phyloP scores from a whole-genome alignment of 2,797 vertebrate species.

The Loriculus beryllinus region DNA sequence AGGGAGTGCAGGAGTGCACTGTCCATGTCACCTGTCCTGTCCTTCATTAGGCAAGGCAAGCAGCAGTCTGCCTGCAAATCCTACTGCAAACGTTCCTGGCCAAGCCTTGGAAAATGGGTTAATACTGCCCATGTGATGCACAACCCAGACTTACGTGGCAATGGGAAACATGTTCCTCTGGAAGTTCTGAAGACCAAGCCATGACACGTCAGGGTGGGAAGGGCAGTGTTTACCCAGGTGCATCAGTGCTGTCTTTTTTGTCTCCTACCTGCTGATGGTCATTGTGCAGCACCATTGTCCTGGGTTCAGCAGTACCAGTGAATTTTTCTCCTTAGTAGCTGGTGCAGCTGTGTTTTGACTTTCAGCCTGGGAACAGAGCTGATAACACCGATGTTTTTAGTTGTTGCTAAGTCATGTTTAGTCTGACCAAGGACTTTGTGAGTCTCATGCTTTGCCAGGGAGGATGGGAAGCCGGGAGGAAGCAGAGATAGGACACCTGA shows the following conservation, averaged over 20 bases:
- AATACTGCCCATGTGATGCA: fast-evolving
- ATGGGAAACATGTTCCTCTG: background rate
- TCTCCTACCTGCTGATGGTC: background rate
- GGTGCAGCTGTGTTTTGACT: too few species aligned
- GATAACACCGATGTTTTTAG: too few species aligned
- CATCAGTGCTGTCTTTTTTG: background rate
- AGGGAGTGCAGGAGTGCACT: fast-evolving
- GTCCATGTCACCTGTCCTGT: fast-evolving
- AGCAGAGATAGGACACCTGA: too few species aligned
- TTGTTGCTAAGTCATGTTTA: too few species aligned
- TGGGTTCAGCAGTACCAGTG: too few species aligned
- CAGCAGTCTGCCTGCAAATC: background rate
- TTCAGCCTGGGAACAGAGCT: too few species aligned
- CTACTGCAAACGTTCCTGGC: background rate
- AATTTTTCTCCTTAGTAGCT: too few species aligned
- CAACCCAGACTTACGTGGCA: fast-evolving
- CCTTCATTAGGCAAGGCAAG: background rate
- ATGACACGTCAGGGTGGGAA: background rate
- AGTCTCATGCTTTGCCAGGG: too few species aligned
- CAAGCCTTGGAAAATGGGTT: fast-evolving
- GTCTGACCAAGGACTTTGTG: too few species aligned
- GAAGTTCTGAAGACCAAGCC: background rate
- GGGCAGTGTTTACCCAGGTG: fast-evolving
- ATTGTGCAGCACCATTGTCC: fast-evolving
- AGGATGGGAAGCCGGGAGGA: too few species aligned